Base-by-base conservation (phyloP, 1,140 invertebrate genomes). In the Globodera ellingtonae region DNA sequence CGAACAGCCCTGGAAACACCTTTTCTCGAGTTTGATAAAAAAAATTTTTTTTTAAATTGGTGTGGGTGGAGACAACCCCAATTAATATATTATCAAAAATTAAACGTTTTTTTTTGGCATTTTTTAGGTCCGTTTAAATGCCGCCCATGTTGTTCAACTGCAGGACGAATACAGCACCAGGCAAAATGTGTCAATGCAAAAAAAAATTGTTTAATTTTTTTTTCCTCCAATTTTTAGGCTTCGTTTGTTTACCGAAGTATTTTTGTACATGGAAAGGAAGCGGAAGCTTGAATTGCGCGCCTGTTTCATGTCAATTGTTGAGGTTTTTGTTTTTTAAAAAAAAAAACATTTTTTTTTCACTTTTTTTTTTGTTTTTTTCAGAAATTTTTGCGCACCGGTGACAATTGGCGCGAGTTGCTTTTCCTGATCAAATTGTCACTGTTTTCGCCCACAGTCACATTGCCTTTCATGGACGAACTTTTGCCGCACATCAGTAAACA, bases 401-500 rank as follows among this genome's bases (percentile, higher is more conserved):
- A 77, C 4, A 77, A 77, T 47, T 44, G 65, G 52, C 62, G 48
- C 4, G 75, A 77, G 67, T 77, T 77, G 50, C 50, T 77, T 48
- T 77, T 77, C n/a, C 52, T 77, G 10, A 18, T 77, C n/a, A 77
- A 77, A 77, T 77, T 77, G 35, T 52, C 75, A 13, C 69, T 77
- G 24, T 48, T 65, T 21, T 67, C 52, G 46, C 75, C 75, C 6
- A 59, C 52, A 67, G 46, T 77, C 24, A n/a, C 47, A 35, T 52
- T 21, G 13, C 75, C 75, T 13, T 77, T 47, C 69, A 50, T 48
- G n/a, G 48, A 77, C 24, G 75, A 77, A 50, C 65, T 77, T 15
- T 35, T 77, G 13, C 75, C 48, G 18, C 46, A 13, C 35, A 65
- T 77, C 10, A 69, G 75, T 77, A 8, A 44, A 44, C 47, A 52